These are phyloP conservation scores for Tetramorium simillimum DNA, from an alignment of 1,140 invertebrate species.

Conservation along the genomic window DNA sequence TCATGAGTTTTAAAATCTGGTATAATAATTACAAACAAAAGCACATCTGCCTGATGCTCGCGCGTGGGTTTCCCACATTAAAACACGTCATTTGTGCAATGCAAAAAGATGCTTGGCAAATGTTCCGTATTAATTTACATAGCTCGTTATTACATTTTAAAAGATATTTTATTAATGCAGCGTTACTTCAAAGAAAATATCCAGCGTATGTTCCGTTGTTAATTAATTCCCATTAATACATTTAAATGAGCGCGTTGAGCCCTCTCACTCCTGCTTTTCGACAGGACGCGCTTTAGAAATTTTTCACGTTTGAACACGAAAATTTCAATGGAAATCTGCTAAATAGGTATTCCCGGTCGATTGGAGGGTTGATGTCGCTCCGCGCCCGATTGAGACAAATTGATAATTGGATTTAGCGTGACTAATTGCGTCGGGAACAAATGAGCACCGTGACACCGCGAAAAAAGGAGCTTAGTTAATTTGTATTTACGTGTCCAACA, in stretches of 20 bases:
- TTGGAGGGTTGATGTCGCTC: neutral
- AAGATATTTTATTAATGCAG: neutral
- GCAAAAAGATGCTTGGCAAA: neutral
- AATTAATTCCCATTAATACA: neutral
- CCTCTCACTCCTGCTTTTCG: neutral
- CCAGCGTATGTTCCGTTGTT: neutral
- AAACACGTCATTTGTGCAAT: neutral
- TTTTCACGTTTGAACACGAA: neutral
- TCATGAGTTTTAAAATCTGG: neutral
- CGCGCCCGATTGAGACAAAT: neutral
- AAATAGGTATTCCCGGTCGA: neutral
- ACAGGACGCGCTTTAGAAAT: neutral
- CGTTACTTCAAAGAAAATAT: neutral
- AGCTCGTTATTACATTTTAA: neutral
- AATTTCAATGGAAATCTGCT: neutral
- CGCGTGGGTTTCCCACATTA: neutral
- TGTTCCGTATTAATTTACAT: neutral
- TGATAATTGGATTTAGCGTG: slow-evolving; percentile 9
- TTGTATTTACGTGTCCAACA: neutral
- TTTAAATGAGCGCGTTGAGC: neutral
- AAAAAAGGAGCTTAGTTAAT: neutral
- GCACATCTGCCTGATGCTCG: neutral
- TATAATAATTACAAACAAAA: neutral
- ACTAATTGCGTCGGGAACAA: neutral
- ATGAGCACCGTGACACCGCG: neutral